Base-by-base conservation (phyloP, 2,888 invertebrate species). In the Anoplius nigerrimus region DNA sequence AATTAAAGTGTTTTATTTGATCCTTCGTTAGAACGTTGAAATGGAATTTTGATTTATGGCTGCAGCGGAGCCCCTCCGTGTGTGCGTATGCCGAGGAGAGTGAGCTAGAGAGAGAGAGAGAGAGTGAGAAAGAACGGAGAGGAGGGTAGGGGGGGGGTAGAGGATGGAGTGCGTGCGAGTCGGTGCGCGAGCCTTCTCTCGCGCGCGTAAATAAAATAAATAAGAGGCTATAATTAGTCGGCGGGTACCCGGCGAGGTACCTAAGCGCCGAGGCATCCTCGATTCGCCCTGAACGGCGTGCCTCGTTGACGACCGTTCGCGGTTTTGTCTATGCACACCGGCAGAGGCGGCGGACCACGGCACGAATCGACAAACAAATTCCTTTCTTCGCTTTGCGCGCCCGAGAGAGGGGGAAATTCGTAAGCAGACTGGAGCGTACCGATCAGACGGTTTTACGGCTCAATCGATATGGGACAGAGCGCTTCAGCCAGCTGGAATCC, bases 1-100 rank as follows among this genome's bases (percentile, higher is more conserved):
- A 89, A 89, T 89, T 89, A 88, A 89, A 88, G 88, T 88, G 88
- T 89, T 89, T 89, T 89, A 88, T 88, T 89, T 88, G 88, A 88
- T 88, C 89, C 89, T 89, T 89, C 89, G 89, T 88, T 89, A 89
- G 88, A 88, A 88, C 88, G 89, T 88, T 89, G 88, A 89, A 88
- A 88, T 89, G 88, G 88, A 89, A 89, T 88, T 88, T 88, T 89
- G 88, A 88, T 88, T 88, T 88, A 88, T 86, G 83, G 74, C 83
- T 71, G 64, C 74, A 70, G 74, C 80, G 75, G 78, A 75, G 75
- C 52, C 54, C 51, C 65, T 66, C 48, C 48, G 63, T 59, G 71
- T 72, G 72, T 69, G 73, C 71, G 78, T 74, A 67, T 63, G 64
- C 59, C n/a, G 78, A 70, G 70, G 61, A 34, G 68, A 54, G 24